Base-by-base conservation (phyloP, 2,888 invertebrate species). In the Lordiphosa andalusiaca region DNA sequence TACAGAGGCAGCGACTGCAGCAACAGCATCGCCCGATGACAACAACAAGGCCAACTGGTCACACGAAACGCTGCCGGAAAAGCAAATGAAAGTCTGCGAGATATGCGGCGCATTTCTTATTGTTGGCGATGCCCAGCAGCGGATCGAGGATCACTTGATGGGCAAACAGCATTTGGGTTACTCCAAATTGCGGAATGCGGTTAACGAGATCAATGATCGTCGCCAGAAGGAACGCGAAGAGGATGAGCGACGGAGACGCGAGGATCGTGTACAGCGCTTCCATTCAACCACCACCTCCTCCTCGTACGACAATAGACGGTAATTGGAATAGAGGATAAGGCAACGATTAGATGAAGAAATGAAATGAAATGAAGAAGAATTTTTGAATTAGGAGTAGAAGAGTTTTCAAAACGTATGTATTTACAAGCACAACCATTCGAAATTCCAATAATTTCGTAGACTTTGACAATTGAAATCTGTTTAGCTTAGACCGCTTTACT, bases 51-150 rank as follows among this genome's bases (percentile, higher is more conserved):
- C 92, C 2, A 71, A 67, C 73, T 93, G 93, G 93, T 92, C 92
- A 50, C 91, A 94, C 90, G 96, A 96, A 89, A 94, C 95, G 0
- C 94, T 96, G 6, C 96, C 97, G 87, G 97, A 97, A 89, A 98
- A 99, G 89, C 97, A 97, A 88, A 98, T 99, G 98, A 98, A 98
- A 90, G 99, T 99, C 13, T 99, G 99, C 89, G 96, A 97, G 73
- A 96, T 98, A 1, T 99, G 99, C 88, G 99, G 99, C 1, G 98
- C 99, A 6, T 98, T 99, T 90, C 92, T 99, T n/a, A 99, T 99
- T 80, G 97, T 99, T 6, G 98, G 98, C 6, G 99, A 99, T 90
- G 99, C 98, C 2, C 98, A 98, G 86, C 98, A 98, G 86, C 92
- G 99, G 61, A 96, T 99, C 57, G 98, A 99, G 84, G 99, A 99